A percentile compares a stretch with the other conserved stretches of the same genome.
These are phyloP conservation scores for Callorhinus ursinus DNA, from an alignment of 2,113 vertebrate species.

Conservation along the genomic window DNA sequence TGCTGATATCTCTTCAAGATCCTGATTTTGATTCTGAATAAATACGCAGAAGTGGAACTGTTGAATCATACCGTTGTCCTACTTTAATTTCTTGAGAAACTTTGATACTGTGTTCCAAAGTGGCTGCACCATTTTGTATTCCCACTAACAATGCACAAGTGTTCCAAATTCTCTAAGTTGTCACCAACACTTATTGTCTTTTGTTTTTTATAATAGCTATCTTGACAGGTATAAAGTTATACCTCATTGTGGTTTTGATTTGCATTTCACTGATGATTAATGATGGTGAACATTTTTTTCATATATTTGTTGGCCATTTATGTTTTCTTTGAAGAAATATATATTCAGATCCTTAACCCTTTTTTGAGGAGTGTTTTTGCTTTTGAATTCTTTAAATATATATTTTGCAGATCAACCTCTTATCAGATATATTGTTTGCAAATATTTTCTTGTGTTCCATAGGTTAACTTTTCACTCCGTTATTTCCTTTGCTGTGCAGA, in stretches of 20 bases:
- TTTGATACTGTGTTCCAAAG: neutral
- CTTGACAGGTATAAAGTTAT: neutral
- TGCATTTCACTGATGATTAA: neutral
- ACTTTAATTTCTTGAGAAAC: neutral
- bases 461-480: neutral
- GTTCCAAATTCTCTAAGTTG: neutral
- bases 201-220: neutral
- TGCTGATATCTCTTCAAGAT: neutral
- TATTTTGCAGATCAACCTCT: neutral
- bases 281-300: neutral
- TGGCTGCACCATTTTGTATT: neutral
- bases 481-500: neutral
- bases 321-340: neutral
- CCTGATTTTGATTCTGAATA: conserved; percentile 1
- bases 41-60: neutral
- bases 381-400: neutral
- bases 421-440: neutral
- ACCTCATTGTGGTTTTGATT: neutral
- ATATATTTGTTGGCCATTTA: neutral
- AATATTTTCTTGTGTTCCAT: neutral
- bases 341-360: neutral
- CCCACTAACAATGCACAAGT: neutral
- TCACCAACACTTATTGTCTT: neutral
- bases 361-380: neutral
- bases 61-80: neutral